Conservation (phyloP, 2,888 invertebrate genomes). For the Cosmia pyralina region DNA sequence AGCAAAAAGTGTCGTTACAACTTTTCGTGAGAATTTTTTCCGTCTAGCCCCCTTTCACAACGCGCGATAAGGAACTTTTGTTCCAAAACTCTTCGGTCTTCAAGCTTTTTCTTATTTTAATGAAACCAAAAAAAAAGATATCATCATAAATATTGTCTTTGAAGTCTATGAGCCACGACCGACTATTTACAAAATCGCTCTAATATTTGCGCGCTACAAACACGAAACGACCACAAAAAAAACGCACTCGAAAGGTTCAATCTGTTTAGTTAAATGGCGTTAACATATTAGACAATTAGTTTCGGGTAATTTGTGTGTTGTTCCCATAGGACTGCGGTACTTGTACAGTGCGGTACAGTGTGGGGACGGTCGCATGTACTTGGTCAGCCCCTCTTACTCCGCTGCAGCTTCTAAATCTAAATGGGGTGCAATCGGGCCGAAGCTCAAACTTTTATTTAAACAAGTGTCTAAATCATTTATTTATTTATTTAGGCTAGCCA, state of each 20-base stretch:
- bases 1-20: no score
- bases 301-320: constrained; percentile 87
- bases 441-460: constrained; percentile 67
- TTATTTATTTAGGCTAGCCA: no score
- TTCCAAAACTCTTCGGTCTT: not conserved
- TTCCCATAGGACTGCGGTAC: constrained; percentile 82
- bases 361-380: constrained; percentile 66
- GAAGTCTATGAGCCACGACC: not conserved
- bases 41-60: no score
- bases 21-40: no score
- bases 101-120: not conserved
- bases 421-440: constrained; percentile 56
- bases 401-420: constrained; percentile 59
- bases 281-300: constrained; percentile 86
- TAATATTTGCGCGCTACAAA: constrained; percentile 45
- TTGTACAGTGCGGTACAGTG: constrained; percentile 37
- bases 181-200: constrained; percentile 29
- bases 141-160: not conserved
- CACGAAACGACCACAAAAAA: constrained; percentile 42
- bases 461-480: no score
- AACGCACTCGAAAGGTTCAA: constrained; percentile 66
- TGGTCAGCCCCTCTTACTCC: constrained; percentile 75
- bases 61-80: no score
- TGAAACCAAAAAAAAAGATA: not conserved
- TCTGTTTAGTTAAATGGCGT: constrained; percentile 86